A percentile compares a stretch with the other conserved stretches of the same genome.
phyloP scores from a whole-genome alignment of 2,113 vertebrate species.

The Atractosteus spatula region DNA sequence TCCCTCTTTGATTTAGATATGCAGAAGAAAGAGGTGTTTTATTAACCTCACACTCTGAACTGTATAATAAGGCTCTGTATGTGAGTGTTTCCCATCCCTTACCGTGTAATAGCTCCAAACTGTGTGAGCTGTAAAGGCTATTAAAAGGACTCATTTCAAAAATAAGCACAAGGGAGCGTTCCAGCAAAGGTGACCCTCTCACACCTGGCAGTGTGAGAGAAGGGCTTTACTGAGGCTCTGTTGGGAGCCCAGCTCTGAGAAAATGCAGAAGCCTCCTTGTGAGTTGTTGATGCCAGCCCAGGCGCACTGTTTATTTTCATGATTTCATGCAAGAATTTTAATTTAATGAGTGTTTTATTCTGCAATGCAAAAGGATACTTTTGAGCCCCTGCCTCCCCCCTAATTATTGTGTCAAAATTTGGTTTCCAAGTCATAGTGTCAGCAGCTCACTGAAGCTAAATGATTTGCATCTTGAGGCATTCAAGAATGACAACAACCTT shows the following conservation, averaged over 20 bases:
- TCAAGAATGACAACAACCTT: constrained; percentile 33
- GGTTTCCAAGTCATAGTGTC: constrained; percentile 76
- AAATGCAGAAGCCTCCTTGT: constrained; percentile 82
- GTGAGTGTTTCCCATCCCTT: constrained; percentile 67
- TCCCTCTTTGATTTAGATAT: not conserved
- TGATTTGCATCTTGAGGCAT: constrained; percentile 73
- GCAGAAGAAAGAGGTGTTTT: not conserved
- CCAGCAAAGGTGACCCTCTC: constrained; percentile 74
- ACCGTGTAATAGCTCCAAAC: constrained; percentile 83
- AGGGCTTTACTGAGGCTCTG: constrained; percentile 54
- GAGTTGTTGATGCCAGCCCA: constrained; percentile 86
- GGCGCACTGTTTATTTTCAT: constrained; percentile 98
- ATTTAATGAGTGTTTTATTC: constrained; percentile 90
- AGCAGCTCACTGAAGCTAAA: constrained; percentile 68
- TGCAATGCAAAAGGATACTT: constrained; percentile 88
- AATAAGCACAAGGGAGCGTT: constrained; percentile 69
- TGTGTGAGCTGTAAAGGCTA: constrained; percentile 82
- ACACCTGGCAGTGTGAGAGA: constrained; percentile 75
- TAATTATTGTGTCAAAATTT: constrained; percentile 94
- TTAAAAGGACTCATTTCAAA: constrained; percentile 77
- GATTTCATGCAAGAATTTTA: constrained; percentile 94
- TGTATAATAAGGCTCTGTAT: constrained; percentile 33
- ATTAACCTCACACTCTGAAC: constrained; percentile 5
- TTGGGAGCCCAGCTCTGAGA: constrained; percentile 70
- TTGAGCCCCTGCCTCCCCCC: constrained; percentile 50